phyloP scores from a whole-genome alignment of 2,113 vertebrate genomes.

The Takifugu flavidus region DNA sequence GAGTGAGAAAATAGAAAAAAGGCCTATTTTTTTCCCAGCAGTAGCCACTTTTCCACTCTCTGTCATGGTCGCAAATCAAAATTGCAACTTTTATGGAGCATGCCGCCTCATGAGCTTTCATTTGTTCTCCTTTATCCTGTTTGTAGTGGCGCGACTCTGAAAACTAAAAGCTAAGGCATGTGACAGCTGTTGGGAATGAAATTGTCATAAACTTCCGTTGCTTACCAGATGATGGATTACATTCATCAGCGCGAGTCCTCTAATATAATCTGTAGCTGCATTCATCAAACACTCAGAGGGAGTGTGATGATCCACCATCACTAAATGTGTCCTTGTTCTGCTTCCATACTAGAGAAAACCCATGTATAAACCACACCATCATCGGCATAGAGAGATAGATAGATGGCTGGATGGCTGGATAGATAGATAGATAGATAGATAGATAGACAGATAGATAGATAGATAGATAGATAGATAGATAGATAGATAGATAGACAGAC shows the following conservation, averaged over 20 bases:
- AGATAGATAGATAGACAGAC: too few species aligned
- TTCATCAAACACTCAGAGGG: constrained; percentile 64
- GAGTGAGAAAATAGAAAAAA: constrained; percentile 48
- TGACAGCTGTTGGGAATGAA: constrained; percentile 57
- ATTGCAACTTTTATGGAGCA: constrained; percentile 53
- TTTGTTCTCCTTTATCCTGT: constrained; percentile 56
- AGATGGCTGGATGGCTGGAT: too few species aligned
- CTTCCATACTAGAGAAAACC: constrained; percentile 53
- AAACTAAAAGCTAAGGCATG: constrained; percentile 53
- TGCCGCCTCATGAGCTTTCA: constrained; percentile 34
- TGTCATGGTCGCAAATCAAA: constrained; percentile 67
- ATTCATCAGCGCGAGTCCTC: constrained; percentile 60
- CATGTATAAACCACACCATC: too few species aligned
- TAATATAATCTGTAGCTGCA: constrained; percentile 65
- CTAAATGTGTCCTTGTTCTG: constrained; percentile 62
- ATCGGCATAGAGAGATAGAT: too few species aligned
- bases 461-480: too few species aligned
- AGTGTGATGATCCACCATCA: constrained; percentile 56
- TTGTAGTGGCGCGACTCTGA: constrained; percentile 46
- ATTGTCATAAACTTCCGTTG: constrained; percentile 62
- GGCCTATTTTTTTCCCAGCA: constrained; percentile 33
- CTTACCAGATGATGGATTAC: constrained; percentile 71
- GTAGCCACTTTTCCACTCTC: constrained; percentile 61
- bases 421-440: too few species aligned
- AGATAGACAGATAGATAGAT: too few species aligned